A percentile compares a stretch with the other conserved stretches of the same genome.
Conservation (phyloP, 2,797 vertebrate genomes). For the Novumbra hubbsi region DNA sequence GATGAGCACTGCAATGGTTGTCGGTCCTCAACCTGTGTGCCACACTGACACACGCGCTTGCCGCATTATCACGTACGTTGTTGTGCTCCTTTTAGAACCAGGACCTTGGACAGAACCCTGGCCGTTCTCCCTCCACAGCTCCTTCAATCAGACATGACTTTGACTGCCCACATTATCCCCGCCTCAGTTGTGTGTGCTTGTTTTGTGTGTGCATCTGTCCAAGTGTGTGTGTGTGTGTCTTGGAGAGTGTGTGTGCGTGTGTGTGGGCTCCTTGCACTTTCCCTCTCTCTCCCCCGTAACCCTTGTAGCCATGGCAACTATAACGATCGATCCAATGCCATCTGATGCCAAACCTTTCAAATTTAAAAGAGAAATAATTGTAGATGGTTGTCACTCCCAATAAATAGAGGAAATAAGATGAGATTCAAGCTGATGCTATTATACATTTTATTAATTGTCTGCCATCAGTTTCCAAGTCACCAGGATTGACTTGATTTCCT, state of each 20-base stretch:
- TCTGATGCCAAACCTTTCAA: constrained; percentile 85
- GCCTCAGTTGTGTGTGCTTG: neutral
- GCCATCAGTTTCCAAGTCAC: neutral
- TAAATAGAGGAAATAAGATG: neutral
- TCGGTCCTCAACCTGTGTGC: neutral
- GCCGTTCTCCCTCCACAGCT: constrained; percentile 40
- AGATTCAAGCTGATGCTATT: neutral
- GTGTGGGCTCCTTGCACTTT: constrained; percentile 46
- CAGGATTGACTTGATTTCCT: neutral
- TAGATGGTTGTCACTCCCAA: neutral
- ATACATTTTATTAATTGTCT: neutral
- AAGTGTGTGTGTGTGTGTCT: constrained; percentile 6
- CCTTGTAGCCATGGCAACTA: constrained; percentile 88
- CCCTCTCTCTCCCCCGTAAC: constrained; percentile 63
- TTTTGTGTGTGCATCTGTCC: constrained; percentile 8
- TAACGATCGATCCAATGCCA: constrained; percentile 88
- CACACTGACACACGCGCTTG: neutral
- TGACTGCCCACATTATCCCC: constrained; percentile 5
- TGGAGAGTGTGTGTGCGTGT: constrained; percentile 9
- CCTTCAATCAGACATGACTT: neutral
- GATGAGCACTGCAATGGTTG: neutral
- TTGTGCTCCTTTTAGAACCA: constrained; percentile 5
- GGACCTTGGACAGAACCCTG: constrained; percentile 32
- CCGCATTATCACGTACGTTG: neutral
- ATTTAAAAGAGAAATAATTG: constrained; percentile 66